Evolutionary conservation across 1,140 invertebrate genomes (phyloP).

Genomic region (Temnothorax longispinosus): DNA sequence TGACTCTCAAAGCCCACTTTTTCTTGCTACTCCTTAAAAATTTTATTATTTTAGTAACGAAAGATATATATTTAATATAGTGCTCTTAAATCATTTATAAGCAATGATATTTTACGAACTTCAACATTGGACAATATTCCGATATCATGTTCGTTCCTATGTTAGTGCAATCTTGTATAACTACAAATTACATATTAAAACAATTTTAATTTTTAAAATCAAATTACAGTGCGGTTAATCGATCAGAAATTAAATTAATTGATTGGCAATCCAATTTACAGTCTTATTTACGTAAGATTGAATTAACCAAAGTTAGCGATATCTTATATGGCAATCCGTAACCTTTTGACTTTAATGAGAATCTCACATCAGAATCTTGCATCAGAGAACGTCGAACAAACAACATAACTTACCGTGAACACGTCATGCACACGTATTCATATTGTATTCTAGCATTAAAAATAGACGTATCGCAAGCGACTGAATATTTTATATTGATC

Average conservation of each 20-base stretch:
- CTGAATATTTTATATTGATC: neutral
- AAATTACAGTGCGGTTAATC: neutral
- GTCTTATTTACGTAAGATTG: neutral
- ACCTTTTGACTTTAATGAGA: neutral
- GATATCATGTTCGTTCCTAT: neutral
- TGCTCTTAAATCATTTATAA: no score
- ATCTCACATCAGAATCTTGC: neutral
- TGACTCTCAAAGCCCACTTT: no score
- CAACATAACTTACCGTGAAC: neutral
- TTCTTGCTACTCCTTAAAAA: no score
- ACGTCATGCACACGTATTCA: neutral
- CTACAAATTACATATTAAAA: neutral
- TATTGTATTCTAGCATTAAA: neutral
- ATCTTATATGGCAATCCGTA: neutral
- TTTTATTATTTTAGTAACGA: no score
- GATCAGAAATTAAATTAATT: neutral
- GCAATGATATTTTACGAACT: no score
- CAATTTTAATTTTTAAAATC: neutral
- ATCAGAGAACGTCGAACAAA: neutral
- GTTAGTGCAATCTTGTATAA: neutral
- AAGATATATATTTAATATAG: no score
- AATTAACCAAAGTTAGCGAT: neutral
- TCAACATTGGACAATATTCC: neutral
- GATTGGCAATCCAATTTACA: neutral
- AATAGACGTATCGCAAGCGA: neutral